Percentiles rank a stretch among this genome's conserved stretches.
Evolutionary conservation across 2,797 vertebrate species (phyloP).

Genomic region (Rhyacichthys aspro): DNA sequence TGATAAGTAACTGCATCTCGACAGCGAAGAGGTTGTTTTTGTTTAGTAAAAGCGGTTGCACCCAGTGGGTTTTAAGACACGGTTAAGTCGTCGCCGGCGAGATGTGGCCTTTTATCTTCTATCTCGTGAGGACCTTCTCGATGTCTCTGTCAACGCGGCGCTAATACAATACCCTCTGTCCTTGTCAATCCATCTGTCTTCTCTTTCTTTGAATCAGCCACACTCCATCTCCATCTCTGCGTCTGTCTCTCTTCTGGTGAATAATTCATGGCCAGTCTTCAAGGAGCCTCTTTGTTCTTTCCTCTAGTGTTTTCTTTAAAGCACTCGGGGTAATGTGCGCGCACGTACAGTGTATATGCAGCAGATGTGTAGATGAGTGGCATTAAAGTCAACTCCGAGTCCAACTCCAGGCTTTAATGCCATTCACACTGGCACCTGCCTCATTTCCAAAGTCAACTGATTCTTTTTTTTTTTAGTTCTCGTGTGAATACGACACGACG

Average conservation of each 20-base stretch:
- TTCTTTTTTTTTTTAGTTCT: background rate
- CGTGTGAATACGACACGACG: background rate
- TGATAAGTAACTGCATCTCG: conserved; percentile 25
- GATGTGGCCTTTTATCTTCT: conserved; percentile 15
- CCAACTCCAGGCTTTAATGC: conserved; percentile 7
- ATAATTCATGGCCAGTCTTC: conserved; percentile 74
- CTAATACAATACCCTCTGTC: conserved; percentile 45
- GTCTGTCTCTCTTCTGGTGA: conserved; percentile 47
- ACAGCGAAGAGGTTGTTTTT: background rate
- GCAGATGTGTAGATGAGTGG: conserved; percentile 24
- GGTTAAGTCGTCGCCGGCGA: conserved; percentile 18
- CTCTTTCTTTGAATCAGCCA: conserved; percentile 38
- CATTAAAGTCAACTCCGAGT: conserved; percentile 24
- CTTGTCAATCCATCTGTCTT: conserved; percentile 51
- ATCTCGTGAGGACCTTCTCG: conserved; percentile 27
- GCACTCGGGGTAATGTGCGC: conserved; percentile 38
- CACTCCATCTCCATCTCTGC: conserved; percentile 31
- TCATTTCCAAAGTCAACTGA: conserved; percentile 7
- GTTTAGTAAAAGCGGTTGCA: conserved; percentile 13
- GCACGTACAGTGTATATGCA: conserved; percentile 13
- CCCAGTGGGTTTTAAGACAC: conserved; percentile 17
- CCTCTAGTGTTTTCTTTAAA: conserved; percentile 57
- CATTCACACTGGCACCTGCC: background rate
- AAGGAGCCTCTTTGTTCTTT: conserved; percentile 69
- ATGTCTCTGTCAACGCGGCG: conserved; percentile 23